Percentiles rank a stretch among this genome's conserved stretches.
Evolutionary conservation across 2,113 vertebrate species (phyloP).

Genomic region (Entosphenus tridentatus): DNA sequence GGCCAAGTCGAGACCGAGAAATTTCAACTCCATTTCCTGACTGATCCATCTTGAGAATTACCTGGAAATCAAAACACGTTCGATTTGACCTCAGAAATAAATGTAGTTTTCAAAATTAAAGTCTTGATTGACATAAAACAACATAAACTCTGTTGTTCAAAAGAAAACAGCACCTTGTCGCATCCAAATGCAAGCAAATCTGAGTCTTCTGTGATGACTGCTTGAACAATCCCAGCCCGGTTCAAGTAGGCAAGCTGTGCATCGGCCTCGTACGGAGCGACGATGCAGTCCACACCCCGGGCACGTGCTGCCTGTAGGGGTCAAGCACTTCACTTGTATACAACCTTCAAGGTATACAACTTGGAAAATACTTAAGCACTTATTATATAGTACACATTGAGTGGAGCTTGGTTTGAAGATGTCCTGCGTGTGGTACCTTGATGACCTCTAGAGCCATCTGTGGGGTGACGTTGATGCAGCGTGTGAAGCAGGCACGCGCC

Average conservation of each 20-base stretch:
- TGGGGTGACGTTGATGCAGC: conserved; percentile 57
- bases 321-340: background rate
- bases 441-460: conserved; percentile 73
- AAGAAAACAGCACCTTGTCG: conserved; percentile 40
- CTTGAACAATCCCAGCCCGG: conserved; percentile 54
- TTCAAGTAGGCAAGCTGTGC: conserved; percentile 79
- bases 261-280: conserved; percentile 93
- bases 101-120: background rate
- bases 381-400: too few species aligned
- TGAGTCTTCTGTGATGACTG: conserved; percentile 81
- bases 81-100: background rate
- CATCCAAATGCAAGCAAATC: conserved; percentile 89
- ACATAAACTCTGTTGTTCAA: background rate
- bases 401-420: too few species aligned
- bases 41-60: conserved; percentile 92
- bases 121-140: background rate
- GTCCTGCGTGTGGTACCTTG: conserved; percentile 21
- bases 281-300: conserved; percentile 59
- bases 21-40: conserved; percentile 73
- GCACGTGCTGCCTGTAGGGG: conserved; percentile 37
- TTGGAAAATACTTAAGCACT: background rate
- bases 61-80: conserved; percentile 24
- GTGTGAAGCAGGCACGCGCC: conserved; percentile 68
- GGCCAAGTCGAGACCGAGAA: conserved; percentile 52
- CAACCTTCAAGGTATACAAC: background rate